Conservation (phyloP, 2,113 vertebrate species). For the Phaethon lepturus region DNA sequence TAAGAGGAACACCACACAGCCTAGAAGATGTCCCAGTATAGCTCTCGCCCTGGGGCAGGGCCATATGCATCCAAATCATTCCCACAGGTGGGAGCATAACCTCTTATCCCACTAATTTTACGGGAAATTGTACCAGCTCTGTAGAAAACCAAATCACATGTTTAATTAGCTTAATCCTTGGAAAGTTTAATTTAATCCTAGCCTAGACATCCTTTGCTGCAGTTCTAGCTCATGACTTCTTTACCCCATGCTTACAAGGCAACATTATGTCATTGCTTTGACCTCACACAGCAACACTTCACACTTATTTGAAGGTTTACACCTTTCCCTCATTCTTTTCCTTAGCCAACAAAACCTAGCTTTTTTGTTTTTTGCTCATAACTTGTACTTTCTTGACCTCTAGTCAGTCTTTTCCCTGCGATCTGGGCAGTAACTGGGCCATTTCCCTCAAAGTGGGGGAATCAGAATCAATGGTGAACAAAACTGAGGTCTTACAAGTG, state of each 20-base stretch:
- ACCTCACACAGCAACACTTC: neutral
- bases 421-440: neutral
- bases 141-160: neutral
- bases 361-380: neutral
- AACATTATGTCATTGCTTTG: neutral
- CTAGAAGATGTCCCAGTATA: neutral
- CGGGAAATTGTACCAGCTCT: neutral
- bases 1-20: neutral
- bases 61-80: neutral
- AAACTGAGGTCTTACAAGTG: neutral
- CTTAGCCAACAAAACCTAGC: neutral
- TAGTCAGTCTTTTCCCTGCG: neutral
- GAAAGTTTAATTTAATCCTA: neutral
- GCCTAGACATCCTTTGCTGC: neutral
- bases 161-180: neutral
- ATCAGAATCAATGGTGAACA: neutral
- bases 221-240: neutral
- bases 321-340: neutral
- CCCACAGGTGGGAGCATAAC: neutral
- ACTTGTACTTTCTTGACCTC: neutral
- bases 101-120: neutral
- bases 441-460: neutral
- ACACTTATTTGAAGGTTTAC: neutral
- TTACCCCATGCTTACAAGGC: accelerated
- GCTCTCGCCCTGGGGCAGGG: accelerated